Conservation (phyloP, 2,888 invertebrate species). For the Ceraclea dissimilis region DNA sequence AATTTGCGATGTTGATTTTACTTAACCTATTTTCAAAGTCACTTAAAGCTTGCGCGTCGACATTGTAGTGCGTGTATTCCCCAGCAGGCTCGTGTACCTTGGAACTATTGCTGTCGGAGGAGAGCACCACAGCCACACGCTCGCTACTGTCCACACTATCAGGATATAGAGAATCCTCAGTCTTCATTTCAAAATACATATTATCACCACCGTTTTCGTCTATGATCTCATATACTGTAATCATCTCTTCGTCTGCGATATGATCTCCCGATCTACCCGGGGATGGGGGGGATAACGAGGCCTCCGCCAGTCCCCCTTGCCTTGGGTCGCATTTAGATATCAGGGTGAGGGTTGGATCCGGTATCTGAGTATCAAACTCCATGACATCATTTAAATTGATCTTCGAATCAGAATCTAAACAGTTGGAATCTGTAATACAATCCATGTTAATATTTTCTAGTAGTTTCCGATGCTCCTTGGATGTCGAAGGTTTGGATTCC, state of each 20-base stretch:
- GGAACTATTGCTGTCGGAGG: conserved; percentile 12
- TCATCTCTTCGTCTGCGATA: conserved; percentile 40
- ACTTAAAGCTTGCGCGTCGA: background rate
- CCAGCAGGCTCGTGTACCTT: background rate
- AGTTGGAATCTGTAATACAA: conserved; percentile 12
- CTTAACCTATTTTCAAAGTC: conserved; percentile 18
- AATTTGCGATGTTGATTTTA: conserved; percentile 13
- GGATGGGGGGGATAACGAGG: conserved; percentile 7
- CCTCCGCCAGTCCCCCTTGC: conserved; percentile 11
- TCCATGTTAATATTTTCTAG: background rate
- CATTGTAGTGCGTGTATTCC: background rate
- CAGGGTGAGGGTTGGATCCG: conserved; percentile 22
- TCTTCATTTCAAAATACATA: conserved; percentile 33
- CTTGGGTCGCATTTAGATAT: conserved; percentile 20
- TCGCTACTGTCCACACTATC: conserved; percentile 6
- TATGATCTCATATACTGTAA: conserved; percentile 46
- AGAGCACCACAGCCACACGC: background rate
- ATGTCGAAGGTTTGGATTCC: conserved; percentile 3
- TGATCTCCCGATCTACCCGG: conserved; percentile 17
- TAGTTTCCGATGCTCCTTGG: background rate
- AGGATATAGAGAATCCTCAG: conserved; percentile 9
- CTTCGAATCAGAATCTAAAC: conserved; percentile 12
- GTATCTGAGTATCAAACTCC: conserved; percentile 22
- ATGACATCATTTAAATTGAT: conserved; percentile 15
- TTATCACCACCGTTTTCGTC: conserved; percentile 40